Evolutionary conservation across 2,888 invertebrate genomes (phyloP).

Genomic region (Mesorhabditis spiculigera): DNA sequence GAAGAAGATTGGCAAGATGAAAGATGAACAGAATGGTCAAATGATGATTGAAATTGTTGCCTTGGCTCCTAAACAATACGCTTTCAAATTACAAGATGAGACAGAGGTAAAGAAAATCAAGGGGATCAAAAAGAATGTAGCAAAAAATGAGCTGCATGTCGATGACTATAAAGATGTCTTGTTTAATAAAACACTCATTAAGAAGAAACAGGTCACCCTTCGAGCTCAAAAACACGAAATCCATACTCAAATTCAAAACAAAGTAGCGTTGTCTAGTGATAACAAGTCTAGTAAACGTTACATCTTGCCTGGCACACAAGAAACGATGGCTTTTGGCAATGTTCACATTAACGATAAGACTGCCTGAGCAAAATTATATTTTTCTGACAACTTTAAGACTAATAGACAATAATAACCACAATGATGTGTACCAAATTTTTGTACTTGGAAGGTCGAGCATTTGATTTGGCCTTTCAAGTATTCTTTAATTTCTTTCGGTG

Average conservation of each 20-base stretch:
- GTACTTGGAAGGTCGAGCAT: too few relatives aligned
- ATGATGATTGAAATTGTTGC: constrained; percentile 50
- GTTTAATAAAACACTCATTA: constrained; percentile 16
- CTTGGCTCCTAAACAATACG: constrained; percentile 34
- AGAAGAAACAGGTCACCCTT: constrained; percentile 20
- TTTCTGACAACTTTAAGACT: constrained; percentile 21
- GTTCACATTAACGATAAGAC: constrained; percentile 2
- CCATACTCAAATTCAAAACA: constrained; percentile 19
- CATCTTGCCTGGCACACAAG: constrained; percentile 16
- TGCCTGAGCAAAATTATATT: not conserved
- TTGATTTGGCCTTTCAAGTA: too few relatives aligned
- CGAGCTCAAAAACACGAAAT: constrained; percentile 21
- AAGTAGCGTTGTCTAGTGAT: too few relatives aligned
- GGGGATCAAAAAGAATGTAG: constrained; percentile 24
- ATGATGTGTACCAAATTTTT: constrained; percentile 28
- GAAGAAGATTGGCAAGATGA: constrained; percentile 51
- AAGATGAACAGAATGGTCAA: constrained; percentile 50
- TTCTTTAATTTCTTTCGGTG: too few relatives aligned
- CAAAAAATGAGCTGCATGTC: too few relatives aligned
- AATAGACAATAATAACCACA: constrained; percentile 30
- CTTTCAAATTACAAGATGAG: constrained; percentile 29
- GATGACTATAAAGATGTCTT: constrained; percentile 20
- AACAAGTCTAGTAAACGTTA: constrained; percentile 11
- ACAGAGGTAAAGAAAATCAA: too few relatives aligned
- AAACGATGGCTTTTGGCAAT: constrained; percentile 21